Evolutionary conservation across 1,140 invertebrate species (phyloP).

Genomic region (Panagrolaimus sp.): DNA sequence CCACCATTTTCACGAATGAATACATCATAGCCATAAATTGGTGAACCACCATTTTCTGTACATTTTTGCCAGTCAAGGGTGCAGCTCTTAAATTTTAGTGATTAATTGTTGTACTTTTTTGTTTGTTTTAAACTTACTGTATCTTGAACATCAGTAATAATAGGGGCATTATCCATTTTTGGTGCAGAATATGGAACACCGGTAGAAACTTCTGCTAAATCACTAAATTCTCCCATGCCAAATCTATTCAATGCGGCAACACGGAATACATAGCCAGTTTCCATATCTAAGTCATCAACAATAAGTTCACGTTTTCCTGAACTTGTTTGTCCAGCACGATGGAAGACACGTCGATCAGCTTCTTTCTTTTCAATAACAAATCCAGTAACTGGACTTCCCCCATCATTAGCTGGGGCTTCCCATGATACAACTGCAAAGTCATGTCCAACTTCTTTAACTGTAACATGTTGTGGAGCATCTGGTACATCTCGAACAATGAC

Average conservation of each 20-base stretch:
- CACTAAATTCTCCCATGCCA: conserved; percentile 47
- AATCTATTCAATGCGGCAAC: conserved; percentile 52
- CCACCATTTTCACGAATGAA: conserved; percentile 76
- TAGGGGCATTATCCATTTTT: conserved; percentile 21
- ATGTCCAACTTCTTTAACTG: conserved; percentile 85
- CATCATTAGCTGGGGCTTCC: conserved; percentile 81
- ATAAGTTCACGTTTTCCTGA: conserved; percentile 31
- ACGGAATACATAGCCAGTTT: conserved; percentile 47
- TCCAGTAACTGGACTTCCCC: conserved; percentile 84
- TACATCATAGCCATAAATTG: conserved; percentile 90
- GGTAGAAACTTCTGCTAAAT: conserved; percentile 35
- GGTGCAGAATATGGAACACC: conserved; percentile 49
- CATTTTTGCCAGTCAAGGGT: conserved; percentile 92
- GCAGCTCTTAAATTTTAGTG: conserved; percentile 61
- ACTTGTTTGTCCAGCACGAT: conserved; percentile 45
- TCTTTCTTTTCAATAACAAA: conserved; percentile 88
- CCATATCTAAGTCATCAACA: conserved; percentile 52
- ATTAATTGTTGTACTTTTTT: background rate
- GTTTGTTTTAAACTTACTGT: conserved; percentile 12
- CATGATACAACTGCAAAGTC: conserved; percentile 95
- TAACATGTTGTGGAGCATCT: conserved; percentile 77
- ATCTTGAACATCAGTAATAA: background rate
- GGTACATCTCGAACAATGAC: conserved; percentile 67
- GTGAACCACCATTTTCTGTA: conserved; percentile 80
- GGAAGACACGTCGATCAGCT: conserved; percentile 69